Base-by-base conservation (phyloP, 1,140 invertebrate genomes). In the Melitaea cinxia region DNA sequence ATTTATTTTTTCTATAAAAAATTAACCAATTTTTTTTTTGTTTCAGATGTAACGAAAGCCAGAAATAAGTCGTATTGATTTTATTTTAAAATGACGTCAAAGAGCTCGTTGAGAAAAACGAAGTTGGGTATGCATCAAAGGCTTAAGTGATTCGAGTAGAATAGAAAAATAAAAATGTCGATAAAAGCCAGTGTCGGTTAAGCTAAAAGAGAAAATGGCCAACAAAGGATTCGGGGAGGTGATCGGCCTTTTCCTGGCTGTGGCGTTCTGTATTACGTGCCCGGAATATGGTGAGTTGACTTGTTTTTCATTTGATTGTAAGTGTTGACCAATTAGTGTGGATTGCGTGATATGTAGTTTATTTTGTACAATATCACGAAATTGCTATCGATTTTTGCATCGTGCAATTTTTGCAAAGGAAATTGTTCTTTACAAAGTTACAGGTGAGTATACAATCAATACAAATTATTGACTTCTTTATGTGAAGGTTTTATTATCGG, bases 181-280 rank as follows among this genome's bases (percentile, higher is more conserved):
- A 72, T 89, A 68, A 78, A 85, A 78, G 78, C 82, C 60, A 89
- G 83, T 68, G 83, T 87, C 58, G 82, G 87, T 81, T 89, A 80
- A 88, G 76, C 70, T 75, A 80, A 78, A 70, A 69, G 72, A 72
- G 76, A 89, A 84, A 78, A 89, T 89, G 87, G 87, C 78, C 77
- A 72, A 65, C 70, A 85, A 82, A 79, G 73, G 80, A 65, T 79
- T 83, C 58, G 82, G 78, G 33, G 84, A 88, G 68, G 83, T 86
- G 79, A 78, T 85, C 68, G 83, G 87, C 67, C 78, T 85, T 73
- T 75, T 88, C 70, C 77, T 89, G 72, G 87, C 87, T 55, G 77
- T 87, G 65, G 80, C 82, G 63, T 79, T 89, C 65, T 88, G 83
- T 75, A 74, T 87, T 70, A 85, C 78, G 55, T 88, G 79, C 73